phyloP scores from a whole-genome alignment of 2,113 vertebrate species.

The Sialia sialis region DNA sequence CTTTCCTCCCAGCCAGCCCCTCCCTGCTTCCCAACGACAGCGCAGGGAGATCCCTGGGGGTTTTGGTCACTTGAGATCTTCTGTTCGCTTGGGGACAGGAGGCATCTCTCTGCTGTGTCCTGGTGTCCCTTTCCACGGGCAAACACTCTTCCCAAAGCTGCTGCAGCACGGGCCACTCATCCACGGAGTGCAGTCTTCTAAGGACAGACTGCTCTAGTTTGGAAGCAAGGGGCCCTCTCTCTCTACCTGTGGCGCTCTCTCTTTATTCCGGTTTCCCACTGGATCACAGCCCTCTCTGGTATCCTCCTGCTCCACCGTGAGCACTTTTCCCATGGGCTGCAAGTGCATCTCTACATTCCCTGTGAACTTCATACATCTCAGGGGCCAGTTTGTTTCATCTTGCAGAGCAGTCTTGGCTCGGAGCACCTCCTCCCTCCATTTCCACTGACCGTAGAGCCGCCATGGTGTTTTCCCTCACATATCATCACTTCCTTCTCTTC shows the following conservation, averaged over 20 bases:
- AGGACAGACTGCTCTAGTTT: neutral
- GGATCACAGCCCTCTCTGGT: neutral
- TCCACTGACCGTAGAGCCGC: neutral
- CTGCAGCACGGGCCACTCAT: rapidly evolving
- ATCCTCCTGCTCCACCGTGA: neutral
- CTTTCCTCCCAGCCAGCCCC: neutral
- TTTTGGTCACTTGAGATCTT: neutral
- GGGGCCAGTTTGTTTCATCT: neutral
- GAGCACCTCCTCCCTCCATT: neutral
- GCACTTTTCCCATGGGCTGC: neutral
- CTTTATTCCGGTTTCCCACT: neutral
- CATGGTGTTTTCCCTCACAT: neutral
- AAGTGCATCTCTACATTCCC: neutral
- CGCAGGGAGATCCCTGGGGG: rapidly evolving
- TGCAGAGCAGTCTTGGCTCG: too few species aligned
- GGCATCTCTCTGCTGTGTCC: neutral
- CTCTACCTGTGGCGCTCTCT: neutral
- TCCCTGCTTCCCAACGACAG: neutral
- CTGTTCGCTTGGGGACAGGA: neutral
- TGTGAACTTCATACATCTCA: too few species aligned
- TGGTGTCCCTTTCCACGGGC: too few species aligned
- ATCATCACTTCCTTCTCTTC: neutral
- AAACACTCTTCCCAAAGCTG: neutral
- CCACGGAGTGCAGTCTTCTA: too few species aligned
- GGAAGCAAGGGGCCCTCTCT: too few species aligned